Conservation (phyloP, 1,140 invertebrate genomes). For the Drosophila quadrilineata region DNA sequence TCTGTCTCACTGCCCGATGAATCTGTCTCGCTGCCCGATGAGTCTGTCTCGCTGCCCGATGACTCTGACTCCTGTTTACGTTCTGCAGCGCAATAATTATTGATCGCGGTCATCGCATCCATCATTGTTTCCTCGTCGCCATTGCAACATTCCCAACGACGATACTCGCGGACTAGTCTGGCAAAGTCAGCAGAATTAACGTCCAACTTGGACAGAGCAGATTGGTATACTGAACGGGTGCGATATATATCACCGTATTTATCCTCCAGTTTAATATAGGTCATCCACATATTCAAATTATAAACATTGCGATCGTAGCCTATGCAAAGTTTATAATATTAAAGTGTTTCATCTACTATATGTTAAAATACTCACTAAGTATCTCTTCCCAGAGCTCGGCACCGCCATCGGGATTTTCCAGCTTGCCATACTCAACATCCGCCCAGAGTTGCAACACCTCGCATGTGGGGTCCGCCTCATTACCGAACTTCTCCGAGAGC, state of each 20-base stretch:
- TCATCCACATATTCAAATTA: constrained; percentile 37
- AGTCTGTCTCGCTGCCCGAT: no score
- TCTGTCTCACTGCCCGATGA: no score
- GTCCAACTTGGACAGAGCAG: no score
- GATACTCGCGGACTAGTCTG: no score
- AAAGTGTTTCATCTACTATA: background rate
- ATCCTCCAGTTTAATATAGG: constrained; percentile 50
- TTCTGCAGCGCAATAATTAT: no score
- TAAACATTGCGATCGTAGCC: constrained; percentile 51
- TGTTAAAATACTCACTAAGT: constrained; percentile 48
- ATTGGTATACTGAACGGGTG: no score
- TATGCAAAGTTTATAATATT: background rate
- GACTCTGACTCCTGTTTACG: no score
- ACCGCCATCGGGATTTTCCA: constrained; percentile 38
- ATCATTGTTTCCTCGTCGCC: constrained; percentile 47
- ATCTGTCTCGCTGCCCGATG: no score
- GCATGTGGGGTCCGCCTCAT: constrained; percentile 62
- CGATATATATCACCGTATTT: constrained; percentile 47
- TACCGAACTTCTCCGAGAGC: constrained; percentile 60
- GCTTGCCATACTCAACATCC: constrained; percentile 58
- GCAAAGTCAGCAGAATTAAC: no score
- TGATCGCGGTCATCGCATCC: no score
- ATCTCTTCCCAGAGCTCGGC: constrained; percentile 63
- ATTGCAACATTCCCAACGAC: constrained; percentile 49
- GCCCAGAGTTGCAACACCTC: constrained; percentile 77